Percentiles rank a stretch among this genome's conserved stretches.
These are phyloP conservation scores for Emydura subglobosa DNA, from an alignment of 2,113 vertebrate genomes.

Conservation along the genomic window DNA sequence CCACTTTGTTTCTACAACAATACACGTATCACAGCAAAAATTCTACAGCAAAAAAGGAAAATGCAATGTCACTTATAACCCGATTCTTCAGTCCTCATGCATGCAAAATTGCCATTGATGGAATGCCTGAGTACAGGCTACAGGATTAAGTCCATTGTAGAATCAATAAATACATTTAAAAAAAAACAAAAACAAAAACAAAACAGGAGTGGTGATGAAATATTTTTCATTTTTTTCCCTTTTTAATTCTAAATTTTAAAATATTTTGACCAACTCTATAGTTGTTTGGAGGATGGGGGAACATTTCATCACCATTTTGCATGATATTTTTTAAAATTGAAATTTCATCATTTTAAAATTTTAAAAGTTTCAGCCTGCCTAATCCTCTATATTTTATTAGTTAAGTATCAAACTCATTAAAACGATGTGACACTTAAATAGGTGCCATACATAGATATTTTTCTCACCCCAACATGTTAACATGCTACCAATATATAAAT, in stretches of 20 bases:
- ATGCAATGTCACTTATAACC: not conserved
- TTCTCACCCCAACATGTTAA: constrained; percentile 17
- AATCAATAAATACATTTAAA: not conserved
- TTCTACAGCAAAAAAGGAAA: not conserved
- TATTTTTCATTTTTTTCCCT: not conserved
- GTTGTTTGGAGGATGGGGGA: not conserved
- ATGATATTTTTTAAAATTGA: not conserved
- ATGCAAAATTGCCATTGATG: not conserved
- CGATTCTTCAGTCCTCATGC: not conserved
- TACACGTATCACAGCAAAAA: not conserved
- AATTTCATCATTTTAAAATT: not conserved
- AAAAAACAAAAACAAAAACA: no score
- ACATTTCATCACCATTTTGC: not conserved
- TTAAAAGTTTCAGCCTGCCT: not conserved
- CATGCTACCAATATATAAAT: not conserved
- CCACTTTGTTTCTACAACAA: not conserved
- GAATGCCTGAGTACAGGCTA: not conserved
- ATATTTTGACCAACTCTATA: not conserved
- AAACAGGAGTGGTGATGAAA: not conserved
- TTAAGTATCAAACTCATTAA: not conserved
- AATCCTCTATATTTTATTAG: not conserved
- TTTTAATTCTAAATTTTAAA: not conserved
- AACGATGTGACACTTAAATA: constrained; percentile 1
- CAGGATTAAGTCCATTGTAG: not conserved
- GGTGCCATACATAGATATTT: constrained; percentile 9